Evolutionary conservation across 2,797 vertebrate species (phyloP).

Genomic region (Chaenodraco wilsoni): DNA sequence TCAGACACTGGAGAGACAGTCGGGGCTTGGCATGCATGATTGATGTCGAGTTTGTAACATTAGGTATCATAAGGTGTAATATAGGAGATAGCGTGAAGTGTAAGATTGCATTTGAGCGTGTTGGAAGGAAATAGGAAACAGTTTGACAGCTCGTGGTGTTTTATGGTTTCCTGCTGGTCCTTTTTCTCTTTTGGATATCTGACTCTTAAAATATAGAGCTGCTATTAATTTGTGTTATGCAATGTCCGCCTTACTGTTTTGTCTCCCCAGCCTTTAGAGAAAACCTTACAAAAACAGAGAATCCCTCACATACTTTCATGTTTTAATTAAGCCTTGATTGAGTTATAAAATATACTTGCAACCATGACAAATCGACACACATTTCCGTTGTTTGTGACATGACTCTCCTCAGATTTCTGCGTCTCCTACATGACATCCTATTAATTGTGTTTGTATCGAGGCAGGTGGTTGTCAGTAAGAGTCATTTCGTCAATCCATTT

Average conservation of each 20-base stretch:
- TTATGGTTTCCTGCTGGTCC: slow-evolving; percentile 59
- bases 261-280: slow-evolving; percentile 26
- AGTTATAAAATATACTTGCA: slow-evolving; percentile 75
- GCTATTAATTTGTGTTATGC: slow-evolving; percentile 61
- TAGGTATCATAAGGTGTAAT: slow-evolving; percentile 80
- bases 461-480: slow-evolving; percentile 92
- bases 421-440: slow-evolving; percentile 78
- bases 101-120: slow-evolving; percentile 68
- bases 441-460: slow-evolving; percentile 80
- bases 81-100: slow-evolving; percentile 70
- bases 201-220: slow-evolving; percentile 55
- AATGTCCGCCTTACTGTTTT: slow-evolving; percentile 39
- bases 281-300: slow-evolving; percentile 44
- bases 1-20: slow-evolving; percentile 74
- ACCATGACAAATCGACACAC: slow-evolving; percentile 68
- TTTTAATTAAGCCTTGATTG: slow-evolving; percentile 81
- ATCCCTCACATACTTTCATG: slow-evolving; percentile 61
- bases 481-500: slow-evolving; percentile 97
- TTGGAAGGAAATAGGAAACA: slow-evolving; percentile 60
- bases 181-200: slow-evolving; percentile 59
- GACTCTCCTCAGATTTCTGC: slow-evolving; percentile 67
- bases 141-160: slow-evolving; percentile 66
- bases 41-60: slow-evolving; percentile 80
- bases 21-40: slow-evolving; percentile 76
- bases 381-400: slow-evolving; percentile 76